Base-by-base conservation (phyloP, 2,888 invertebrate species). In the Myopa tessellatipennis region DNA sequence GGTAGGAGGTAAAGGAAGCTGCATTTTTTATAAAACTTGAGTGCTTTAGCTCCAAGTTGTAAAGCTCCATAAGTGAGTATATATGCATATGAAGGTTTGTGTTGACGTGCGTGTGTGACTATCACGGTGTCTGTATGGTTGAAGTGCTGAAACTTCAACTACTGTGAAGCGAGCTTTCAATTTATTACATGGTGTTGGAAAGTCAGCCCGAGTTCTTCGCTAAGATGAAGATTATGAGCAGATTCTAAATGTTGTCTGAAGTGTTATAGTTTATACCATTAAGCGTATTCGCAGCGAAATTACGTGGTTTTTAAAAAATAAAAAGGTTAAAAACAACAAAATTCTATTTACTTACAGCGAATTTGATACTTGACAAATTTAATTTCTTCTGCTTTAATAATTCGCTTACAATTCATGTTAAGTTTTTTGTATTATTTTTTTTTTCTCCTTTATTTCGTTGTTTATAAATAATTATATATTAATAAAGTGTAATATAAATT, bases 161-260 rank as follows among this genome's bases (percentile, higher is more conserved):
- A 26, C 45, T 73, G 61, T 73, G 40, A 38, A 61, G 61, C 61
- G 73, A 60, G 73, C 63, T 63, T 73, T 73, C 60, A 61, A 61
- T 61, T 73, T 73, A 73, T 60, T 10, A 10, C 45, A 45, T 10
- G 45, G 45, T 38, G 61, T 18, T 26, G 12, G 40, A 50, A 26
- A 69, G 40, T 26, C 45, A 50, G 69, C 6, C 26, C 50, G 18
- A n/a, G 38, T 63, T 36, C 34, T 63, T 36, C 63, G 14, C 18
- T 38, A 68, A 68, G 40, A 40, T 68, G 16, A 3, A 69, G 18
- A 50, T 69, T 45, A 14, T 69, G 18, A 14, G 34, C 50, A 45
- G 18, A 26, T 45, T 50, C 18, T 18, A 38, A 68, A 68, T 68
- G 68, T 45, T 18, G 69, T 63, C 36, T 63, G 12, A 68, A 26